A percentile compares a stretch with the other conserved stretches of the same genome.
Conservation (phyloP, 2,888 invertebrate genomes). For the Hydropsyche betteni region DNA sequence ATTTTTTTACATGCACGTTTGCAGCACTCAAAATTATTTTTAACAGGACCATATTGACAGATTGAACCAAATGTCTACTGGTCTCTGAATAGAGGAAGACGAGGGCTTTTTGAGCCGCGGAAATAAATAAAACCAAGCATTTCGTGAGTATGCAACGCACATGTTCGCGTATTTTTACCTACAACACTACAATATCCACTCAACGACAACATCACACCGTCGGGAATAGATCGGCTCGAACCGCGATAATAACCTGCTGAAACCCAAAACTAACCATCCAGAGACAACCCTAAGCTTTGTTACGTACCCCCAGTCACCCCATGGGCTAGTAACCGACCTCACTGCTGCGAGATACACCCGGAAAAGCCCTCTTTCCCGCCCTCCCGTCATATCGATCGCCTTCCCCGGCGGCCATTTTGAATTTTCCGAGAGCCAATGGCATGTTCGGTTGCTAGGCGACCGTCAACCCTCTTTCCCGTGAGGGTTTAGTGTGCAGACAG, state of each 20-base stretch:
- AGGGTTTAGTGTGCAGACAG: constrained; percentile 17
- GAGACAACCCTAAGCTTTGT: no score
- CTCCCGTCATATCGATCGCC: constrained; percentile 59
- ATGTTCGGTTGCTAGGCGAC: constrained; percentile 62
- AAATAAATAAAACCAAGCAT: constrained; percentile 35
- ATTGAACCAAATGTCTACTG: constrained; percentile 39
- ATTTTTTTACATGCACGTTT: not conserved
- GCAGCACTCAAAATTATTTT: constrained; percentile 25
- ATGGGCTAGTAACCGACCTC: constrained; percentile 24
- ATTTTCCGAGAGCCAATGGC: constrained; percentile 68
- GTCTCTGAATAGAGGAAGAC: constrained; percentile 27
- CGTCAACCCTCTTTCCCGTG: constrained; percentile 4
- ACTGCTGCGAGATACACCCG: constrained; percentile 28
- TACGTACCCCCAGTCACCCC: constrained; percentile 18
- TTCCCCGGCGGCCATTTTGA: constrained; percentile 62
- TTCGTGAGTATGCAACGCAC: constrained; percentile 12
- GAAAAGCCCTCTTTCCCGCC: constrained; percentile 54
- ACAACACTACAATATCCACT: not conserved
- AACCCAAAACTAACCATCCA: no score
- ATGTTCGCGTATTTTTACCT: not conserved
- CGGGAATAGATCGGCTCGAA: no score
- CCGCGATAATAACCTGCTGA: no score
- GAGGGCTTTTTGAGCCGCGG: constrained; percentile 26
- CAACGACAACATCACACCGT: no score
- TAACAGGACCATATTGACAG: constrained; percentile 36